Conservation (phyloP, 2,113 vertebrate species). For the Cynocephalus volans region DNA sequence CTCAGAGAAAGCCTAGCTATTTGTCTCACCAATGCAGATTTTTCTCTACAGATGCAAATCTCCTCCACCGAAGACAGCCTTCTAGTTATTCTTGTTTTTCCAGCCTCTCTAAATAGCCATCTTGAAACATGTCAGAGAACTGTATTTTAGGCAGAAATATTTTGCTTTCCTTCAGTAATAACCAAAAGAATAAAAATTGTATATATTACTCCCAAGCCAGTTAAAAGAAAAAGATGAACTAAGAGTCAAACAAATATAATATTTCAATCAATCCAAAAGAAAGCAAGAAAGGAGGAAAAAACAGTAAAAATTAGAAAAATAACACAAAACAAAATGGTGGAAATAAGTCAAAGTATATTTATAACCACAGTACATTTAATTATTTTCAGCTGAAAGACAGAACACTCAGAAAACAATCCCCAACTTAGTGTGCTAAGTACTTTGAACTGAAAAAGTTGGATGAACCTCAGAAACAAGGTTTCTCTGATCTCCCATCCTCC, state of each 20-base stretch:
- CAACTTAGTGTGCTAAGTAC: not conserved
- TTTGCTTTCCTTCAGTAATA: not conserved
- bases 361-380: not conserved
- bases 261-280: not conserved
- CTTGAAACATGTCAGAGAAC: no score
- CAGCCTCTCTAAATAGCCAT: no score
- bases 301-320: not conserved
- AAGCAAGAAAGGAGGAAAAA: not conserved
- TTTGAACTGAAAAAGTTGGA: not conserved
- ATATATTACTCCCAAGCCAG: not conserved
- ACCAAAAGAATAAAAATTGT: not conserved
- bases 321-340: not conserved
- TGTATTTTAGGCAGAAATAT: no score
- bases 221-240: not conserved
- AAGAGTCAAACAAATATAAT: not conserved
- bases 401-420: not conserved
- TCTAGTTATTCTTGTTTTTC: no score
- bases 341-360: conserved; percentile 19
- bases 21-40: no score
- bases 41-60: no score
- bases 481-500: not conserved
- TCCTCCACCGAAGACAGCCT: no score
- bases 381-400: not conserved
- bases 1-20: no score
- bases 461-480: not conserved